Base-by-base conservation (phyloP, 2,888 invertebrate species). In the Ferdinandea cuprea region DNA sequence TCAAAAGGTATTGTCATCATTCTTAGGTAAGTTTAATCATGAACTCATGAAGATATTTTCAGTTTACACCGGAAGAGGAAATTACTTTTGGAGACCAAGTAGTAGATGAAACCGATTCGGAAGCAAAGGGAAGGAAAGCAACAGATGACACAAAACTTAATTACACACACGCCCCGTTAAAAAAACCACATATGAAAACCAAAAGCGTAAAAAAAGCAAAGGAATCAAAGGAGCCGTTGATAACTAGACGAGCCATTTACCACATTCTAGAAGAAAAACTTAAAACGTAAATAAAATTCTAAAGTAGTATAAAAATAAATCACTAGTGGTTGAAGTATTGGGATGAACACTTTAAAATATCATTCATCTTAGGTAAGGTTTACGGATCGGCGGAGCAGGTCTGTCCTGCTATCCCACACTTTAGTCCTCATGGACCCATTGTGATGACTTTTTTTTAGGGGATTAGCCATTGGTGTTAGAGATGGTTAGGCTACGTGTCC, bases 1-100 rank as follows among this genome's bases (percentile, higher is more conserved):
- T 17, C 69, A 92, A 65, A 92, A 92, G 13, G 3, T 37, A 9
- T 8, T 3, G 11, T 4, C 8, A 1, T 21, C 6, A 2, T 1
- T 11, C 8, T 19, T 4, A 40, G n/a, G 13, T 13, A 2, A 54
- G 0, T 1, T 13, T 1, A 4, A 6, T 15, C 11, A 52, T 8
- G n/a, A 32, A 40, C 7, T 37, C 0, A 32, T 19, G n/a, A 0
- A n/a, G n/a, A n/a, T 19, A 7, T 19, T 30, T 46, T 21, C 21
- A 71, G 72, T 65, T 72, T 46, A 35, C 13, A 3, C 17, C 37
- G 3, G 40, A 50, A 35, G 50, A 69, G 8, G 59, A 63, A 6
- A 30, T 19, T 44, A 30, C 25, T 54, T 9, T n/a, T 11, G 61
- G 46, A 2, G 58, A 4, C 3, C 3, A 11, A 4, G 28, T 25